Percentiles rank a stretch among this genome's conserved stretches.
Evolutionary conservation across 2,888 invertebrate species (phyloP).

Genomic region (Micropterix aruncella): DNA sequence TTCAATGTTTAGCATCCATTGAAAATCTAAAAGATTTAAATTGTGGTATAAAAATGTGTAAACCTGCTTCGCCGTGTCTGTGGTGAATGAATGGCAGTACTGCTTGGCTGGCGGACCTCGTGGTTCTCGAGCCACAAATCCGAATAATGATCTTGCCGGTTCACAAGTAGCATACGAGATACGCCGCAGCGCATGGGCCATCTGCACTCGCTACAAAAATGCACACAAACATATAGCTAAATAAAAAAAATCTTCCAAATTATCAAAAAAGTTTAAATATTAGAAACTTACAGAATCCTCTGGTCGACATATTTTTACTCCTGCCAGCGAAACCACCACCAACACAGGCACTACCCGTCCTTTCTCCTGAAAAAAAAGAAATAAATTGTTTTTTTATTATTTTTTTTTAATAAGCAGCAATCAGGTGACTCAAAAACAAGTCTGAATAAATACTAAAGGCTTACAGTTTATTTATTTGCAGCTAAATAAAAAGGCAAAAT

Average conservation of each 20-base stretch:
- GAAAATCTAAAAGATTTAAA: too few relatives aligned
- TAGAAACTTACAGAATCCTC: slow-evolving; percentile 63
- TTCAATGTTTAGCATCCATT: too few relatives aligned
- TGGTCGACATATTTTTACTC: slow-evolving; percentile 73
- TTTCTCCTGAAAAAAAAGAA: slow-evolving; percentile 40
- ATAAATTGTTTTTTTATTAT: too few relatives aligned
- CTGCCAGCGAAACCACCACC: slow-evolving; percentile 60
- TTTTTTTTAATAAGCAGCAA: too few relatives aligned
- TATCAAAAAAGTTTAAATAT: too few relatives aligned
- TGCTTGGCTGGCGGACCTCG: slow-evolving; percentile 53
- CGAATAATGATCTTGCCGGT: slow-evolving; percentile 63
- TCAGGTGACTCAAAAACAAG: too few relatives aligned
- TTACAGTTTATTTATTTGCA: too few relatives aligned
- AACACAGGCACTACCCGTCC: slow-evolving; percentile 55
- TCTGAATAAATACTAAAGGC: too few relatives aligned
- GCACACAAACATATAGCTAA: slow-evolving; percentile 9
- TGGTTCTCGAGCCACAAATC: slow-evolving; percentile 62
- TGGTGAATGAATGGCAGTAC: slow-evolving; percentile 72
- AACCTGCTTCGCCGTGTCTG: slow-evolving; percentile 64
- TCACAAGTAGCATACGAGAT: slow-evolving; percentile 81
- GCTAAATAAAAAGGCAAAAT: too few relatives aligned
- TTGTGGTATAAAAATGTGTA: too few relatives aligned
- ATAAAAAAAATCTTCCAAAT: slow-evolving; percentile 12
- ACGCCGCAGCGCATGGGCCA: slow-evolving; percentile 72
- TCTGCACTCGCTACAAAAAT: slow-evolving; percentile 55